These are phyloP conservation scores for Crypturellus undulatus DNA, from an alignment of 2,113 vertebrate species.

Conservation along the genomic window DNA sequence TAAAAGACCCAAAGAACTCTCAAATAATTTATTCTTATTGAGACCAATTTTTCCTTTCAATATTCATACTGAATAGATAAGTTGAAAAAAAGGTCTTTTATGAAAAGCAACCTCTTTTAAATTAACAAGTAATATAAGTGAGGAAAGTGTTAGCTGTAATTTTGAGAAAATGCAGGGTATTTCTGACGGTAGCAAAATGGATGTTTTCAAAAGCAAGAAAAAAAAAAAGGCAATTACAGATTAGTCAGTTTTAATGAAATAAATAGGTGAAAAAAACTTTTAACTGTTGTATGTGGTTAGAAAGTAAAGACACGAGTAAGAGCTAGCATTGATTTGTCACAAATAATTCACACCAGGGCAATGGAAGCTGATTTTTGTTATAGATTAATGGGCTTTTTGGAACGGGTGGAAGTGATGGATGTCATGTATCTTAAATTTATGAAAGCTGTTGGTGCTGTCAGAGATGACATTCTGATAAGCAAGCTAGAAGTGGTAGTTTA, in stretches of 20 bases:
- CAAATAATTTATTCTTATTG: slow-evolving; percentile 8
- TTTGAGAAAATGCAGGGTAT: not conserved
- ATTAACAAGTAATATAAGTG: not conserved
- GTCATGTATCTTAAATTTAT: not conserved
- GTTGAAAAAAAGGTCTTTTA: not conserved
- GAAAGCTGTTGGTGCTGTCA: not conserved
- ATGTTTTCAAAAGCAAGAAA: not conserved
- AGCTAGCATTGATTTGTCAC: not conserved
- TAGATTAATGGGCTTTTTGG: not conserved
- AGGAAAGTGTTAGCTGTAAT: not conserved
- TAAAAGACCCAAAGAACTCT: not conserved
- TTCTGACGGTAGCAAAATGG: not conserved
- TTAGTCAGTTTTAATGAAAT: not conserved
- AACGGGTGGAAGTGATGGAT: not conserved
- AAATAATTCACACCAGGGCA: not conserved
- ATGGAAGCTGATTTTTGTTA: not conserved
- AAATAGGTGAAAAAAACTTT: not conserved
- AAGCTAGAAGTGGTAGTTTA: not conserved
- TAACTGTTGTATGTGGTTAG: not conserved
- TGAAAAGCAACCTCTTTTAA: not conserved
- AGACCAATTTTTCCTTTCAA: not conserved
- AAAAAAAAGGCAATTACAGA: not conserved
- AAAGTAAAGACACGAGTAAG: not conserved
- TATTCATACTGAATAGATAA: not conserved
- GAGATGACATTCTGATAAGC: not conserved